Conservation (phyloP, 2,888 invertebrate genomes). For the Cantharis flavilabris region DNA sequence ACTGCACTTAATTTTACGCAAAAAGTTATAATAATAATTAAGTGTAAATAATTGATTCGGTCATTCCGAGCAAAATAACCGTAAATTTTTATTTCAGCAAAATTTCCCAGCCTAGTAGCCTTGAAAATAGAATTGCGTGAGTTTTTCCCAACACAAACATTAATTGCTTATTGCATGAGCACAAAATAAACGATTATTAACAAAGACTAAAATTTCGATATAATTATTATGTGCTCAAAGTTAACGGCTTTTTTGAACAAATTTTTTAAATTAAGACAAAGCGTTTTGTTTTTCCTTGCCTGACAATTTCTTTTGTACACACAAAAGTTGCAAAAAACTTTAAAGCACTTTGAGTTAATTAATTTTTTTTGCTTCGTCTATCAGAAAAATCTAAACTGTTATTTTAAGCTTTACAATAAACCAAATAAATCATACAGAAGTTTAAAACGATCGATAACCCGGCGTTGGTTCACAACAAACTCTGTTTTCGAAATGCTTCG, state of each 20-base stretch:
- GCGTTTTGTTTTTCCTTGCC: neutral
- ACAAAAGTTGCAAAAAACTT: neutral
- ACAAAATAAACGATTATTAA: neutral
- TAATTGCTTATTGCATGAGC: conserved; percentile 2
- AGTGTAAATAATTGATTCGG: neutral
- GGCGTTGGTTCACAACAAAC: no score
- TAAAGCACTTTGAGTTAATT: neutral
- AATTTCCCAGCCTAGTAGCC: neutral
- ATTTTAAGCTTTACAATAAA: neutral
- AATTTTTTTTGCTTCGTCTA: neutral
- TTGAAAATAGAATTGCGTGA: neutral
- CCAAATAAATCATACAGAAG: neutral
- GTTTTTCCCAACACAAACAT: neutral
- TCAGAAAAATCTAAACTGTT: neutral
- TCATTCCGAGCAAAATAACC: neutral
- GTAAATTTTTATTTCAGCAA: neutral
- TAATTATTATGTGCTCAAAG: neutral
- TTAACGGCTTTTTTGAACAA: neutral
- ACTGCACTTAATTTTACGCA: neutral
- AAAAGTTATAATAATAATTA: neutral
- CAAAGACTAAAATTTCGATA: neutral
- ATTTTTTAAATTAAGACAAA: neutral
- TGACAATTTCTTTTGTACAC: neutral
- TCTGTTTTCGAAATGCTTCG: no score
- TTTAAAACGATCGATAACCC: neutral